Percentiles rank a stretch among this genome's conserved stretches.
Conservation (phyloP, 2,797 vertebrate species). For the Jordanella pulchra region DNA sequence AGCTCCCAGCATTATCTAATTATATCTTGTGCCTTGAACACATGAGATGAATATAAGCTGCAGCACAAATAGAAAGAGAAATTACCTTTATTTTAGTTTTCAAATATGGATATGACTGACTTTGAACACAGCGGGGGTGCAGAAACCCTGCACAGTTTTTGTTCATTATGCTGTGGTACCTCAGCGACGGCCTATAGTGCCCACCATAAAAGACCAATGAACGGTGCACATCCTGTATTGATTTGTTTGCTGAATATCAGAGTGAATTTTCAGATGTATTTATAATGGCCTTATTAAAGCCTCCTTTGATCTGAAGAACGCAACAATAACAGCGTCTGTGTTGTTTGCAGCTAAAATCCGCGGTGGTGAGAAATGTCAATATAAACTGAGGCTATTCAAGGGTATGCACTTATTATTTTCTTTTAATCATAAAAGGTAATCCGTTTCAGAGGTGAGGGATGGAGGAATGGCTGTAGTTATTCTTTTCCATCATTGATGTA, state of each 20-base stretch:
- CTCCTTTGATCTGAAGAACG: slow-evolving; percentile 82
- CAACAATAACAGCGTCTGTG: slow-evolving; percentile 74
- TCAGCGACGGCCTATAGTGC: slow-evolving; percentile 69
- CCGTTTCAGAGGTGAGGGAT: slow-evolving; percentile 46
- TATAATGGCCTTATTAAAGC: slow-evolving; percentile 86
- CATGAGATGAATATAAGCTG: slow-evolving; percentile 57
- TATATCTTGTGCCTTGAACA: slow-evolving; percentile 37
- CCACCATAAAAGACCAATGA: slow-evolving; percentile 78
- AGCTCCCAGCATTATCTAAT: slow-evolving; percentile 29
- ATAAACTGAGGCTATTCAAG: slow-evolving; percentile 56
- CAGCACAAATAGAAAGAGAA: slow-evolving; percentile 73
- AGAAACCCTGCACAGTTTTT: slow-evolving; percentile 64
- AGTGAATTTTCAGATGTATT: slow-evolving; percentile 85
- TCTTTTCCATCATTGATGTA: slow-evolving; percentile 60
- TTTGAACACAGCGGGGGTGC: slow-evolving; percentile 82
- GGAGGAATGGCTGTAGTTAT: slow-evolving; percentile 2
- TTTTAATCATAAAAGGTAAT: slow-evolving; percentile 71
- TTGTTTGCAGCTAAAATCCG: slow-evolving; percentile 66
- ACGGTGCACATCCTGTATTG: slow-evolving; percentile 82
- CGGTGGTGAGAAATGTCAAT: slow-evolving; percentile 62
- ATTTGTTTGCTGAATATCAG: slow-evolving; percentile 84
- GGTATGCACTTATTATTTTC: slow-evolving; percentile 62
- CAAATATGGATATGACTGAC: slow-evolving; percentile 76
- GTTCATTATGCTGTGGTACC: slow-evolving; percentile 76
- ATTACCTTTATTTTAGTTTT: slow-evolving; percentile 82